Evolutionary conservation across 2,797 vertebrate genomes (phyloP).

Genomic region (Glossophaga mutica): DNA sequence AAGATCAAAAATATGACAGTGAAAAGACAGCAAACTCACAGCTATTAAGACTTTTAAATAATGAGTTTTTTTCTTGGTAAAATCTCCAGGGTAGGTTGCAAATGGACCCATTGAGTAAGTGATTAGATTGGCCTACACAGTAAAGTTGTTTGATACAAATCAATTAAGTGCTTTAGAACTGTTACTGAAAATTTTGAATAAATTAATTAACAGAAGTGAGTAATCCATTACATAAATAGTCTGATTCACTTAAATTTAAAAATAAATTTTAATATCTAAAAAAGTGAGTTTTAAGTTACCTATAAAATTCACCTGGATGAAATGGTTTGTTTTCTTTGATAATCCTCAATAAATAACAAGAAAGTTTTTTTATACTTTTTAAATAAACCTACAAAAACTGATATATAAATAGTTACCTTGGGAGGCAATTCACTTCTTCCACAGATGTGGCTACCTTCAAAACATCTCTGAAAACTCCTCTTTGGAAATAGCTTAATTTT

Average conservation of each 20-base stretch:
- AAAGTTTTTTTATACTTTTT: background rate
- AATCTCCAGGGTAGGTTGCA: constrained; percentile 23
- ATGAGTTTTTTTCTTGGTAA: constrained; percentile 18
- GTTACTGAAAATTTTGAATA: constrained; percentile 2
- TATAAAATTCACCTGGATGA: background rate
- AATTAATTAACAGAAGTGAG: background rate
- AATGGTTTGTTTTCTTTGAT: background rate
- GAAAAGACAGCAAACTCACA: too few species aligned
- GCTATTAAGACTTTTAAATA: constrained; percentile 31
- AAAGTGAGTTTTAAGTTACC: background rate
- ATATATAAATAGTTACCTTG: background rate
- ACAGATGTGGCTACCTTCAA: background rate
- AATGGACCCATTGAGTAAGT: background rate
- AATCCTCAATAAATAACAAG: background rate
- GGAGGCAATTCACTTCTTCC: background rate
- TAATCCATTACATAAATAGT: background rate
- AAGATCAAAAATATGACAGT: too few species aligned
- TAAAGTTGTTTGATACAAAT: background rate
- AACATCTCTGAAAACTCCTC: background rate
- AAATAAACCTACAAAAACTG: background rate
- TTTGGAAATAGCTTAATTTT: background rate
- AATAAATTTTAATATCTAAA: background rate
- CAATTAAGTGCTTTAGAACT: constrained; percentile 12
- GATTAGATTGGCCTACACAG: background rate
- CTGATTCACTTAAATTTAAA: background rate